Evolutionary conservation across 30 jellyfish, hydroid and myxozoan genomes (phyloP).

Genomic region (Aurelia sp.): DNA sequence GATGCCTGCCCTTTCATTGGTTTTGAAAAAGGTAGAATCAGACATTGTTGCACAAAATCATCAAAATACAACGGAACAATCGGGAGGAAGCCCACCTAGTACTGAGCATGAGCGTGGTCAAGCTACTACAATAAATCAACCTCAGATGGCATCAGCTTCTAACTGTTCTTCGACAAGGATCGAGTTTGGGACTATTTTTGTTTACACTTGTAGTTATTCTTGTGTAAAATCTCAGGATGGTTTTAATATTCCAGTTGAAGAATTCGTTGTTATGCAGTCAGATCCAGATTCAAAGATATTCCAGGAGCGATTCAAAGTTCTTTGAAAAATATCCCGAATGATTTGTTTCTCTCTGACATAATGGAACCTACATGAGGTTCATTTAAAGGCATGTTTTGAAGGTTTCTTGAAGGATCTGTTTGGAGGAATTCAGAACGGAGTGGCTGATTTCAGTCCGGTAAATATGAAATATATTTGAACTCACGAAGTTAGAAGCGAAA

Average conservation of each 20-base stretch:
- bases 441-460: too few species aligned
- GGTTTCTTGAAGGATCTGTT: too few species aligned
- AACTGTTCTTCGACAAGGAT: neutral
- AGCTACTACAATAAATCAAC: too few species aligned
- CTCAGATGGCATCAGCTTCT: too few species aligned
- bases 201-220: slow-evolving; percentile 68
- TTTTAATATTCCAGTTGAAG: slow-evolving; percentile 35
- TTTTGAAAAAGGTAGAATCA: slow-evolving; percentile 21
- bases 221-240: slow-evolving; percentile 54
- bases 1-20: slow-evolving; percentile 78
- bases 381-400: too few species aligned
- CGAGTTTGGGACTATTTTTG: slow-evolving; percentile 81
- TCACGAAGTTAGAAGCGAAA: too few species aligned
- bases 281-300: slow-evolving; percentile 64
- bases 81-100: neutral
- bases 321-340: neutral
- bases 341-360: neutral
- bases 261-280: slow-evolving; percentile 54
- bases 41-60: slow-evolving; percentile 1
- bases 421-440: too few species aligned
- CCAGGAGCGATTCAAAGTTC: neutral
- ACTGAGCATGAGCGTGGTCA: neutral
- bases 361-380: neutral
- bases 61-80: neutral
- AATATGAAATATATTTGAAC: too few species aligned